phyloP scores from a whole-genome alignment of 2,888 invertebrate genomes.

The Tenthredo scrophulariae region DNA sequence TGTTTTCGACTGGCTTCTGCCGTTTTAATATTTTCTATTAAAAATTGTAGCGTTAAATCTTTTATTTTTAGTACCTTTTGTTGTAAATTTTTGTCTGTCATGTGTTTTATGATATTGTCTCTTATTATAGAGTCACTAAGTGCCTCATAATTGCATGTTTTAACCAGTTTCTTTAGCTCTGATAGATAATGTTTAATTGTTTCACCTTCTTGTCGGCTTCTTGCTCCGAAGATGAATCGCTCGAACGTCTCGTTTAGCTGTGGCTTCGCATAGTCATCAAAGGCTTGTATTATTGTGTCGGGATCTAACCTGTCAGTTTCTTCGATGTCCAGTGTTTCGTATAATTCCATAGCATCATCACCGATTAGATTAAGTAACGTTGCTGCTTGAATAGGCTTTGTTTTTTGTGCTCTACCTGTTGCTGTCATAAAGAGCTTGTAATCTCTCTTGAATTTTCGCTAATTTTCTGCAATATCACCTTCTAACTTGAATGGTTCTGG shows the following conservation, averaged over 20 bases:
- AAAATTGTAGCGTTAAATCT: background rate
- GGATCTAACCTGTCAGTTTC: constrained; percentile 54
- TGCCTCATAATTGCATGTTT: constrained; percentile 30
- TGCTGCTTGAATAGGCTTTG: constrained; percentile 54
- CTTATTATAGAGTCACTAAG: constrained; percentile 30
- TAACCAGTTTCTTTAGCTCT: constrained; percentile 20
- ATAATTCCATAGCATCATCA: constrained; percentile 55
- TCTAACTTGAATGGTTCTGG: constrained; percentile 53
- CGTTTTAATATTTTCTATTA: constrained; percentile 32
- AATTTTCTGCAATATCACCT: constrained; percentile 58
- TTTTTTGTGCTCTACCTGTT: constrained; percentile 50
- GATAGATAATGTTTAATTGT: constrained; percentile 19
- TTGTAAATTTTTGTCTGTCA: constrained; percentile 39
- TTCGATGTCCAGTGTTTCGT: constrained; percentile 55
- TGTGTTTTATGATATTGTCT: constrained; percentile 31
- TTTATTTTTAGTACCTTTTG: constrained; percentile 30
- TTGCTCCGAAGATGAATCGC: constrained; percentile 26
- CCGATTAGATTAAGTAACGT: constrained; percentile 57
- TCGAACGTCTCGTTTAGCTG: constrained; percentile 66
- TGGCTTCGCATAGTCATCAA: constrained; percentile 63
- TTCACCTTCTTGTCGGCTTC: constrained; percentile 36
- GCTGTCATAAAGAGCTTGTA: constrained; percentile 55
- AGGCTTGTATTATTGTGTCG: constrained; percentile 55
- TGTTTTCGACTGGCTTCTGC: constrained; percentile 23
- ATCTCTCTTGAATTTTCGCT: constrained; percentile 53